Evolutionary conservation across 2,113 vertebrate species (phyloP), one percentile per base, ranked within the genome.

Genomic region (Crypturellus undulatus): DNA sequence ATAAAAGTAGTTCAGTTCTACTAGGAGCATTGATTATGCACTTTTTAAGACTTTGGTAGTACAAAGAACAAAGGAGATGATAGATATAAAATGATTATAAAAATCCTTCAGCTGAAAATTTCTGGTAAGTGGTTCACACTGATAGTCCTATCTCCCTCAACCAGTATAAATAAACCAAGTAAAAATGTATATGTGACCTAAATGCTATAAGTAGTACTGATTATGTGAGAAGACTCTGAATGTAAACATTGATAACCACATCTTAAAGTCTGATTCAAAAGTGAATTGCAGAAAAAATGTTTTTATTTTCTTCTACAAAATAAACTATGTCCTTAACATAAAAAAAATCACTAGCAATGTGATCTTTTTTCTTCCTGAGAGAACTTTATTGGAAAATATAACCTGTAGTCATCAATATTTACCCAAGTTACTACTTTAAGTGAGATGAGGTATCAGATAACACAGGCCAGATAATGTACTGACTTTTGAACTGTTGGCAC

Each of bases 1-100:
- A 95, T 72, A 96, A 95, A 97, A 96, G 69, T 60, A 83, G 84
- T 84, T 95, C 54, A 52, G 56, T 96, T 94, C 94, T 96, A 93
- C 88, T 91, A 96, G 89, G 89, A 96, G 91, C 43, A 82, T 49
- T 75, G 93, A 91, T 95, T 85, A 76, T n/a, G 73, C 15, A 32
- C 62, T 71, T 96, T 71, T 86, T 76, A 92, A 94, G 88, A 42
- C 91, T 89, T 87, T 68, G 32, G 36, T 97, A 91, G 90, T 93
- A 90, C 95, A 73, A 75, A 93, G 88, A 95, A 92, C 83, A 90
- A 88, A 94, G 67, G 67, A 96, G 71, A 38, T 38, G 71, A 38
- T 38, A 38, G 38, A 96, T 97, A 95, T 6, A 69, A 90, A 97
- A 97, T 64, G 81, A 54, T 95, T 97, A 93, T 11, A 86, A 84